These are phyloP conservation scores for Chloroceryle amazona DNA, from an alignment of 2,797 vertebrate genomes.

Conservation along the genomic window DNA sequence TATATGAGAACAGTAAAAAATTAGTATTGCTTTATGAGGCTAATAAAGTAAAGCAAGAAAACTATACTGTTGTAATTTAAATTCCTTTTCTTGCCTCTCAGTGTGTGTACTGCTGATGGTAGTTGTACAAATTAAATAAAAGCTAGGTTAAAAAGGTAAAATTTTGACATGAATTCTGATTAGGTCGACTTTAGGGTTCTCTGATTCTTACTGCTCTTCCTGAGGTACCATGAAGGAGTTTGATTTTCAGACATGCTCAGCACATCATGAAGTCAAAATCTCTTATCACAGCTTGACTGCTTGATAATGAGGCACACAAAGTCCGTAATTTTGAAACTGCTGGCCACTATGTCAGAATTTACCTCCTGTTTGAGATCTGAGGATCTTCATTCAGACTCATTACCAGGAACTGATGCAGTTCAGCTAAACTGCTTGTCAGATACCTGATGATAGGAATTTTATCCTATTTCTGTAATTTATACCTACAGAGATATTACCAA, in stretches of 20 bases:
- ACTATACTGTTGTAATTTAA: neutral
- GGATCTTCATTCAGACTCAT: neutral
- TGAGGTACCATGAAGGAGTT: neutral
- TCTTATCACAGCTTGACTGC: neutral
- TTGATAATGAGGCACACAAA: neutral
- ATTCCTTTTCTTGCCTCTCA: neutral
- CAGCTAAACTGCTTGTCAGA: neutral
- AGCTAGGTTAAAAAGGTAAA: neutral
- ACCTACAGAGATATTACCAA: neutral
- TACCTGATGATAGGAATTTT: neutral
- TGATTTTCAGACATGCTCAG: neutral
- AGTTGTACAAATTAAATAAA: neutral
- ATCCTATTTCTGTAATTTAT: neutral
- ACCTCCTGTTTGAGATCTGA: accelerated
- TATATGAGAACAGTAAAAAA: slow-evolving; percentile 20
- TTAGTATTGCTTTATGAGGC: neutral
- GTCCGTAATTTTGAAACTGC: neutral
- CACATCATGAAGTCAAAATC: neutral
- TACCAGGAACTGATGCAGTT: neutral
- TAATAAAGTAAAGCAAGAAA: slow-evolving; percentile 13
- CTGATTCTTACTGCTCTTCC: neutral
- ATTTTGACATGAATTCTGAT: neutral
- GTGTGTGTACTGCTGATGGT: neutral
- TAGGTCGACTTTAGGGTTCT: neutral
- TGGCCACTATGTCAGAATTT: neutral